These are phyloP conservation scores for Sciaenops ocellatus DNA, from an alignment of 2,797 vertebrate species.

Conservation along the genomic window DNA sequence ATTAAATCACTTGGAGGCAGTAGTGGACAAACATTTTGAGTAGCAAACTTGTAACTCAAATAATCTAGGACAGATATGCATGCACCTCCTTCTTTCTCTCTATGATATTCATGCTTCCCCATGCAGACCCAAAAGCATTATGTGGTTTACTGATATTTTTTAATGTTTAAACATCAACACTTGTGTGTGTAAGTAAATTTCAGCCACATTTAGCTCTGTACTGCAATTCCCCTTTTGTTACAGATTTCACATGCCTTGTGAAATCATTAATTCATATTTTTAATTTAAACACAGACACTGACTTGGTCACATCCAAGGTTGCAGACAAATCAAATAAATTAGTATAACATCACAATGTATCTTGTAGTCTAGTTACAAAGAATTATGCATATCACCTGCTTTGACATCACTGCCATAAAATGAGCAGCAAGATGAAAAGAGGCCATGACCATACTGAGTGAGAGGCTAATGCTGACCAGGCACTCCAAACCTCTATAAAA, in stretches of 20 bases:
- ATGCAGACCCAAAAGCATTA: not conserved
- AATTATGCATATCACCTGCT: not conserved
- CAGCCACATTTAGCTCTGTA: not conserved
- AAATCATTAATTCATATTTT: not conserved
- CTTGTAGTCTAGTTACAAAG: not conserved
- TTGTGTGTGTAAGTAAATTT: not conserved
- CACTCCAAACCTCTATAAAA: conserved; percentile 63
- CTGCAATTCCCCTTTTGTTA: not conserved
- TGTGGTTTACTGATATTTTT: not conserved
- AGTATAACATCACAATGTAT: not conserved
- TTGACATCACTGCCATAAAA: conserved; percentile 29
- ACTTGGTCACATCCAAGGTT: not conserved
- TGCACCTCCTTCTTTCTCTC: not conserved
- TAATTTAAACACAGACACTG: not conserved
- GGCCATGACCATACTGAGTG: conserved; percentile 60
- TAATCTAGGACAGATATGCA: not conserved
- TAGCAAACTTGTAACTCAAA: not conserved
- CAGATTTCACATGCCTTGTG: not conserved
- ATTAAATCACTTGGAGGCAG: conserved; percentile 6
- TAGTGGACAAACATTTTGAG: not conserved
- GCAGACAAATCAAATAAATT: not conserved
- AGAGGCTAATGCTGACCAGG: conserved; percentile 46
- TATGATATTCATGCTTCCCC: not conserved
- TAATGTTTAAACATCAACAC: not conserved
- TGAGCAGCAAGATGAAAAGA: conserved; percentile 40